Percentiles rank a stretch among this genome's conserved stretches.
These are phyloP conservation scores for Varecia variegata DNA, from an alignment of 2,797 vertebrate genomes.

Conservation along the genomic window DNA sequence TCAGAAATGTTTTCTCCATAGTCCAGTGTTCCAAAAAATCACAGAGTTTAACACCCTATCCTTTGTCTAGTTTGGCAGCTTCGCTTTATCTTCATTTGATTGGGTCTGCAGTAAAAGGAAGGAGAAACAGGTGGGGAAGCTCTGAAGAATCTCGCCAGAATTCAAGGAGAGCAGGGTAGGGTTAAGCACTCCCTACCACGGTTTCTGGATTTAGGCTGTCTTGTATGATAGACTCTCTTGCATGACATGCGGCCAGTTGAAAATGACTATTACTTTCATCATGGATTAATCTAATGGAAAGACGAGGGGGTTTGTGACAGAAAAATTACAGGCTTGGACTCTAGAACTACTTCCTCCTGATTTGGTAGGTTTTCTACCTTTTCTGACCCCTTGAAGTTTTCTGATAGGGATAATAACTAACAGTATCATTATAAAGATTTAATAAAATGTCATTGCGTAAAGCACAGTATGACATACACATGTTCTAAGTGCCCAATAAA, in stretches of 20 bases:
- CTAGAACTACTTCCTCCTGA: neutral
- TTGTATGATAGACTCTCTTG: neutral
- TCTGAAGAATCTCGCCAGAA: neutral
- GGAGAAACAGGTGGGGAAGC: neutral
- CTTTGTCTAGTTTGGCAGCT: neutral
- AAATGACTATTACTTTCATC: neutral
- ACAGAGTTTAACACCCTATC: neutral
- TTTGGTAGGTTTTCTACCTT: neutral
- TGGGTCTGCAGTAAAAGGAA: neutral
- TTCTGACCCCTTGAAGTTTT: neutral
- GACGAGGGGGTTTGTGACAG: neutral
- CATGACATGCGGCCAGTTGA: neutral
- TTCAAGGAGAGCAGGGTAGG: neutral
- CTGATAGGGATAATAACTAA: neutral
- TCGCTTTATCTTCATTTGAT: neutral
- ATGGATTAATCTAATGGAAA: neutral
- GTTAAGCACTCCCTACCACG: neutral
- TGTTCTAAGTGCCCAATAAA: neutral
- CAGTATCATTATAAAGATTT: neutral
- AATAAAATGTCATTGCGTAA: neutral
- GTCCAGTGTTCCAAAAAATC: neutral
- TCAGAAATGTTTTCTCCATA: neutral
- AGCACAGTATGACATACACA: neutral
- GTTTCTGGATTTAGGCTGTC: neutral
- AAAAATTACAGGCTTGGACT: neutral